Evolutionary conservation across 2,888 invertebrate species (phyloP).

Genomic region (Torymus tubicola): DNA sequence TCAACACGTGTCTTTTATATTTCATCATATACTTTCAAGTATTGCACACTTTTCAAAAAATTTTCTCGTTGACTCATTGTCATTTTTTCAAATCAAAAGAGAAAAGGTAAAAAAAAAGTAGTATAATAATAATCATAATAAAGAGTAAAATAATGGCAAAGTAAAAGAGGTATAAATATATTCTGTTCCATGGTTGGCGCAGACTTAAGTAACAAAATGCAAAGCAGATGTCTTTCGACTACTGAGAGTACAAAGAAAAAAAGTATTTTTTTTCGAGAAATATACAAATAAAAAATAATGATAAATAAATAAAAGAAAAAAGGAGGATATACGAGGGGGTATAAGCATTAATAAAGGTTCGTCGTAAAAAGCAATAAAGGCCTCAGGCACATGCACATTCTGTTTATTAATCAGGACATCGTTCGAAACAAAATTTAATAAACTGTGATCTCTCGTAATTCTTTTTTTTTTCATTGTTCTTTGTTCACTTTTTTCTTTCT

Average conservation of each 20-base stretch:
- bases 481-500: neutral
- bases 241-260: constrained; percentile 10
- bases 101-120: neutral
- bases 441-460: constrained; percentile 61
- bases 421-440: constrained; percentile 72
- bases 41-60: constrained; percentile 19
- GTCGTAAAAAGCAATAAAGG: constrained; percentile 70
- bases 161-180: neutral
- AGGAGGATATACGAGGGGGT: constrained; percentile 18
- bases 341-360: constrained; percentile 61
- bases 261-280: neutral
- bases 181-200: constrained; percentile 8
- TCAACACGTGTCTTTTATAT: constrained; percentile 68
- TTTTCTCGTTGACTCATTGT: constrained; percentile 31
- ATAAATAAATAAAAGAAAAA: constrained; percentile 38
- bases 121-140: constrained; percentile 43
- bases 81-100: constrained; percentile 26
- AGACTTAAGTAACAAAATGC: constrained; percentile 69
- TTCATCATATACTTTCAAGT: constrained; percentile 32
- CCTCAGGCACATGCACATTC: constrained; percentile 77
- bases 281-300: constrained; percentile 16
- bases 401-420: constrained; percentile 76
- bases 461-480: constrained; percentile 60
- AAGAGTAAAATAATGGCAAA: neutral
- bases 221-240: constrained; percentile 61